Evolutionary conservation across 2,797 vertebrate species (phyloP), one percentile per base, ranked within the genome.

Genomic region (Anguilla anguilla): DNA sequence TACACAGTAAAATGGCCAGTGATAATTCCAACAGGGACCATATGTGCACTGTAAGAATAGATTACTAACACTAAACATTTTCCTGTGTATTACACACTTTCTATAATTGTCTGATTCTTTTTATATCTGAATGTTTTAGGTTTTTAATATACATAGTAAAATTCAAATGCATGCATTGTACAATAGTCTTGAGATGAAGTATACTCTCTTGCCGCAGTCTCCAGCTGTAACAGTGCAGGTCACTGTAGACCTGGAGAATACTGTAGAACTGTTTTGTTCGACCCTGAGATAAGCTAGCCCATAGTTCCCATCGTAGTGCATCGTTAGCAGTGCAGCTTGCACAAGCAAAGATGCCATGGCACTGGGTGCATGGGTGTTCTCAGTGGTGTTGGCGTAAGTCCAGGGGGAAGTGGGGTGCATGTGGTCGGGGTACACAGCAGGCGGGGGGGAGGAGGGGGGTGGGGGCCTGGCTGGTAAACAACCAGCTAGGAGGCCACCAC

Each of bases 351-450:
- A 84, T 85, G 31, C 83, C 87, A 85, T 39, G 22, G 25, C 43
- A 31, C n/a, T 31, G 69, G 83, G 39, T 15, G 31, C 51, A 88
- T 46, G 35, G 22, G 77, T 25, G 17, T 9, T 43, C 77, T 77
- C 72, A 22, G 77, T 25, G 4, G 43, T 6, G n/a, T 25, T 79
- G 83, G 87, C 51, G 5, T 22, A 51, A 39, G 35, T 77, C 83
- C 87, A 88, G 83, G 67, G 79, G 82, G 87, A 79, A 84, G 69
- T 55, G 83, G 74, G 87, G 87, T 9, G 35, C 28, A 51, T 84
- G 53, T 51, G 25, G 83, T 84, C 53, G 22, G 39, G 31, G 53
- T 15, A 79, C 64, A 88, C 64, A 85, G 86, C 67, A 51, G 83
- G 35, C 46, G 46, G 31, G 13, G 81, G 64, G 81, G n/a, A n/a